These are phyloP conservation scores for Formica selysi DNA, from an alignment of 1,140 invertebrate species.

Conservation along the genomic window DNA sequence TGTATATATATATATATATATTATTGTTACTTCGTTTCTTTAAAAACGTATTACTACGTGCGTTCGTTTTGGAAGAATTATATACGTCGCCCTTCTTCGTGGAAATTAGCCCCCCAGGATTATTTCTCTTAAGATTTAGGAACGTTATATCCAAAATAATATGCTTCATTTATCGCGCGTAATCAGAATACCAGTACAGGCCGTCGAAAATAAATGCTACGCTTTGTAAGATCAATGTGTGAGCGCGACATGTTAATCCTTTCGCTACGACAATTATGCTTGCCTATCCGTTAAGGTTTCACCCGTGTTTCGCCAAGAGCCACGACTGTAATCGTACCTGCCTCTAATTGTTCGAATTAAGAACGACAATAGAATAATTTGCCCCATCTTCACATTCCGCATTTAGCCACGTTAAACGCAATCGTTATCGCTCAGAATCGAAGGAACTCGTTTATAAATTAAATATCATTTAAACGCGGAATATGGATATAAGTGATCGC, in stretches of 20 bases:
- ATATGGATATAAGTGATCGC: background rate
- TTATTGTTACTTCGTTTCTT: constrained; percentile 63
- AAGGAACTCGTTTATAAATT: constrained; percentile 11
- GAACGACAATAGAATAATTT: background rate
- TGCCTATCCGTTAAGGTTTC: background rate
- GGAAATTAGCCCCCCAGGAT: constrained; percentile 61
- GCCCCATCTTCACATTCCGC: constrained; percentile 1
- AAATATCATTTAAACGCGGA: background rate
- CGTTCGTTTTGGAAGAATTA: constrained; percentile 78
- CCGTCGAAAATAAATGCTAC: constrained; percentile 72
- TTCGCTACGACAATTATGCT: constrained; percentile 44
- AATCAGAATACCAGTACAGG: constrained; percentile 64
- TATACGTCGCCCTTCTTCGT: constrained; percentile 73
- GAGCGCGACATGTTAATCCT: constrained; percentile 35
- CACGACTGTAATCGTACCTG: background rate
- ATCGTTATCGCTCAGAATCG: constrained; percentile 4
- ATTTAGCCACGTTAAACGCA: background rate
- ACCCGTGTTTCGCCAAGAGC: background rate
- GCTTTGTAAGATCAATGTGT: background rate
- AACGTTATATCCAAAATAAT: constrained; percentile 84
- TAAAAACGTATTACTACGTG: constrained; percentile 40
- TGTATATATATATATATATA: constrained; percentile 63
- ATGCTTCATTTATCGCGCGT: constrained; percentile 73
- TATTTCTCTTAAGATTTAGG: constrained; percentile 80
- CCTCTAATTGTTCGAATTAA: constrained; percentile 21